These are phyloP conservation scores for Tetraneura akinire DNA, from an alignment of 1,140 invertebrate genomes.

Conservation along the genomic window DNA sequence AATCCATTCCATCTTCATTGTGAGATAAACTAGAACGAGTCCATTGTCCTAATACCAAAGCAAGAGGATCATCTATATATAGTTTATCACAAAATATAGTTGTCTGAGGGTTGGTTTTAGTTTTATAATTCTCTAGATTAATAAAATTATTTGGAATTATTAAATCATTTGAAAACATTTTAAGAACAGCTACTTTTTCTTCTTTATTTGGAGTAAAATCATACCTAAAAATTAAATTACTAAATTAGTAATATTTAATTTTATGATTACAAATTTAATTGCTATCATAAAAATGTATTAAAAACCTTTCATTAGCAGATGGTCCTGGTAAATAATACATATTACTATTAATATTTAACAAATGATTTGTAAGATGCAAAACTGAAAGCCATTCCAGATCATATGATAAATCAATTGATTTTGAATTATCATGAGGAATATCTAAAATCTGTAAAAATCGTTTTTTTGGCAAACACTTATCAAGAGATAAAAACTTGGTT, in stretches of 20 bases:
- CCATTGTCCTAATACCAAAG: constrained; percentile 47
- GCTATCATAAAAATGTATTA: not conserved
- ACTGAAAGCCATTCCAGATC: constrained; percentile 94
- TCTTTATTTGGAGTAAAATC: constrained; percentile 74
- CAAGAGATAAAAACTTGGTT: constrained; percentile 80
- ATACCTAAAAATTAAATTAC: constrained; percentile 68
- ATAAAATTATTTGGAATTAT: constrained; percentile 76
- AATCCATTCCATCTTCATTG: not conserved
- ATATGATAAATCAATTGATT: constrained; percentile 70
- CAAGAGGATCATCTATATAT: constrained; percentile 74
- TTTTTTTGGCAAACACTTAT: constrained; percentile 90
- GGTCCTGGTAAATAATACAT: constrained; percentile 80
- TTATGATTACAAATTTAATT: not conserved
- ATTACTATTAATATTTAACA: constrained; percentile 72
- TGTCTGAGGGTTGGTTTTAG: constrained; percentile 80
- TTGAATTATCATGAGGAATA: constrained; percentile 62
- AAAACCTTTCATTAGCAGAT: constrained; percentile 67
- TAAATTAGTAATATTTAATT: not conserved
- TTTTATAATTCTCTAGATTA: constrained; percentile 69
- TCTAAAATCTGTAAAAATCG: constrained; percentile 77
- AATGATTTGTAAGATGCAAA: constrained; percentile 84
- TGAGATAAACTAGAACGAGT: not conserved
- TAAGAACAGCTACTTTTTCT: constrained; percentile 70
- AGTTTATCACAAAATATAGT: constrained; percentile 77
- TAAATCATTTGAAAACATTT: constrained; percentile 68